Evolutionary conservation across 2,113 vertebrate species (phyloP).

Genomic region (Lepus timidus): DNA sequence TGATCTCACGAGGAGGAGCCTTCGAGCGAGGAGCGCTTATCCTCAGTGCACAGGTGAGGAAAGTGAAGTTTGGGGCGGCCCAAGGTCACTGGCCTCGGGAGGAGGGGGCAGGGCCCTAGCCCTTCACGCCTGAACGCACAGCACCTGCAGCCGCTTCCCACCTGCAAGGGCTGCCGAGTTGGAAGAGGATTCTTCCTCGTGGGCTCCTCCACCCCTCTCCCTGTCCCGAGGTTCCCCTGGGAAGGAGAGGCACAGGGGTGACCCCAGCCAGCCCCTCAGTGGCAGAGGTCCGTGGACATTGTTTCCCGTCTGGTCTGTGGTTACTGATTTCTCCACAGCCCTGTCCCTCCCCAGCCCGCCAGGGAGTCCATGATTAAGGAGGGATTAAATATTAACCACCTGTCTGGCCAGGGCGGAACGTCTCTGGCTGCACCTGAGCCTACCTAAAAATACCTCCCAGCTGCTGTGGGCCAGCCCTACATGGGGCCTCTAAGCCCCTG

Average conservation of each 20-base stretch:
- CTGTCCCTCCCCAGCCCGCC: constrained; percentile 50
- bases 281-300: constrained; percentile 65
- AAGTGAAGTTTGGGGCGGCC: constrained; percentile 49
- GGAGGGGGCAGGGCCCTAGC: neutral
- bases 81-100: constrained; percentile 18
- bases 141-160: neutral
- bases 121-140: neutral
- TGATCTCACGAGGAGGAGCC: constrained; percentile 32
- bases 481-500: constrained; percentile 42
- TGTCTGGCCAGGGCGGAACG: constrained; percentile 76
- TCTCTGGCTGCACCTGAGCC: constrained; percentile 80
- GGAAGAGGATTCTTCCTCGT: neutral
- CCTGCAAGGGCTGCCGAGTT: neutral
- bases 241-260: neutral
- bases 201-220: neutral
- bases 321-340: constrained; percentile 79
- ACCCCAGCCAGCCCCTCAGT: neutral
- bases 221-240: neutral
- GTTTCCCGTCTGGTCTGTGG: constrained; percentile 52
- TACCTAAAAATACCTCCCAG: constrained; percentile 80
- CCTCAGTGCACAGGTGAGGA: constrained; percentile 18
- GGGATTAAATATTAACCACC: constrained; percentile 83
- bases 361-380: constrained; percentile 81
- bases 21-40: constrained; percentile 1
- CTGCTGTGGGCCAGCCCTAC: constrained; percentile 7